Evolutionary conservation across 2,888 invertebrate species (phyloP).

Genomic region (Rapana venosa): DNA sequence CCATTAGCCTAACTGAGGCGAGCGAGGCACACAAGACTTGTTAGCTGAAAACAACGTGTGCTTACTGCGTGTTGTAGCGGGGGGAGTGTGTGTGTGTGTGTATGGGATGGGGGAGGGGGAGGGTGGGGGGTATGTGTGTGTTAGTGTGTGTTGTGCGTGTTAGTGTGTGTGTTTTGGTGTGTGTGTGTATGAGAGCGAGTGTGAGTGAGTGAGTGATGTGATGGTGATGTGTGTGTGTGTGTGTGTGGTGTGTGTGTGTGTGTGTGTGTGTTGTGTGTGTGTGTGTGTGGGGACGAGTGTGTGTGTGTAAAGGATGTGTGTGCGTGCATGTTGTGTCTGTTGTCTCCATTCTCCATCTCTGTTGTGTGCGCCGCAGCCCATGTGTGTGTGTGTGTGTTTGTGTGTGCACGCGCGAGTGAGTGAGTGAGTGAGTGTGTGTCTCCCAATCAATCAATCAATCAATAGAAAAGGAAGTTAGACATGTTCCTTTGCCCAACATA

Average conservation of each 20-base stretch:
- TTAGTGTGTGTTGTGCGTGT: neutral
- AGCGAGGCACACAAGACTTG: too few relatives aligned
- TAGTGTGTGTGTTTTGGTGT: neutral
- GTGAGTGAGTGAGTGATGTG: neutral
- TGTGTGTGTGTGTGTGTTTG: constrained; percentile 8
- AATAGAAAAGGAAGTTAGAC: too few relatives aligned
- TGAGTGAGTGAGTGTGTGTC: neutral
- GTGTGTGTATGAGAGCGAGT: neutral
- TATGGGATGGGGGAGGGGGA: neutral
- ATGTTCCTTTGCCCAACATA: too few relatives aligned
- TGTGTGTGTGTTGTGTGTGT: neutral
- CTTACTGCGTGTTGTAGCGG: too few relatives aligned
- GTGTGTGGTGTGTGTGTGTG: too few relatives aligned
- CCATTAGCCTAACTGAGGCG: too few relatives aligned
- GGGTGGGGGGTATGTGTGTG: neutral
- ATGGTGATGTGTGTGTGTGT: too few relatives aligned
- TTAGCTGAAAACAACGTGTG: neutral
- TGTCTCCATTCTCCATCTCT: too few relatives aligned
- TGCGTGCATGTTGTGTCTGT: neutral
- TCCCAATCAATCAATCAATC: too few relatives aligned
- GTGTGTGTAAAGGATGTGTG: neutral
- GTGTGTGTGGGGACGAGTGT: neutral
- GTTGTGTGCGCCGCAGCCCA: too few relatives aligned
- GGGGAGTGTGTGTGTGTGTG: neutral
- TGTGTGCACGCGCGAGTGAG: neutral